Percentiles rank a stretch among this genome's conserved stretches.
These are phyloP conservation scores for Epinephelus lanceolatus DNA, from an alignment of 2,113 vertebrate genomes.

Conservation along the genomic window DNA sequence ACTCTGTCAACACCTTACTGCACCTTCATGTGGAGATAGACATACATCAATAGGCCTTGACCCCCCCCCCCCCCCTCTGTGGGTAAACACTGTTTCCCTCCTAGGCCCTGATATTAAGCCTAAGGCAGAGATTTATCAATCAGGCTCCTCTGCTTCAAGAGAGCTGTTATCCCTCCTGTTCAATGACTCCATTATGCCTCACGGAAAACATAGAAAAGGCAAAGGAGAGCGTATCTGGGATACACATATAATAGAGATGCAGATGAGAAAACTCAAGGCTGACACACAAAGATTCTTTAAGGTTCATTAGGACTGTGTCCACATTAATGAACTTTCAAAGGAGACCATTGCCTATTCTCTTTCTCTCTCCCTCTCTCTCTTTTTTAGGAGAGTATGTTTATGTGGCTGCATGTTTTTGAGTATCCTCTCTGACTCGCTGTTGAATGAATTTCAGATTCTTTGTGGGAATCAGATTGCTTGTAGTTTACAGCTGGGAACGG, in stretches of 20 bases:
- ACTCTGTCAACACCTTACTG: constrained; percentile 55
- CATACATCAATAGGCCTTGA: constrained; percentile 58
- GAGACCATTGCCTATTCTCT: not conserved
- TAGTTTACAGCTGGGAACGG: constrained; percentile 21
- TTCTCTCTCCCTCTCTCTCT: not conserved
- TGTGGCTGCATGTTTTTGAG: constrained; percentile 12
- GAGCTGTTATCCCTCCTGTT: constrained; percentile 36
- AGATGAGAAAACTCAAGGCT: no score
- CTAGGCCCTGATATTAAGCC: constrained; percentile 23
- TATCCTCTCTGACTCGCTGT: constrained; percentile 15
- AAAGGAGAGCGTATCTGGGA: constrained; percentile 18
- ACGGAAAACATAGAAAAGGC: constrained; percentile 38
- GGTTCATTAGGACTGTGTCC: constrained; percentile 22
- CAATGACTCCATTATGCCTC: constrained; percentile 54
- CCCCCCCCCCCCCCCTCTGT: constrained; percentile 3
- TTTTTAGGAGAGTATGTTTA: constrained; percentile 3
- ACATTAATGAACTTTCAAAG: constrained; percentile 22
- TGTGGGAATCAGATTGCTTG: constrained; percentile 28
- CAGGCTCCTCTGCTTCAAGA: constrained; percentile 39
- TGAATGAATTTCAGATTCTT: constrained; percentile 39
- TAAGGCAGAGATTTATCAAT: constrained; percentile 50
- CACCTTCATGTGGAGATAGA: constrained; percentile 62
- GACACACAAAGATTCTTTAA: constrained; percentile 3
- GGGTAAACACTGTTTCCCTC: constrained; percentile 49
- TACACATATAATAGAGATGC: constrained; percentile 37